Percentiles rank a stretch among this genome's conserved stretches.
These are phyloP conservation scores for Pilophorus perplexus DNA, from an alignment of 2,888 invertebrate species.

Conservation along the genomic window DNA sequence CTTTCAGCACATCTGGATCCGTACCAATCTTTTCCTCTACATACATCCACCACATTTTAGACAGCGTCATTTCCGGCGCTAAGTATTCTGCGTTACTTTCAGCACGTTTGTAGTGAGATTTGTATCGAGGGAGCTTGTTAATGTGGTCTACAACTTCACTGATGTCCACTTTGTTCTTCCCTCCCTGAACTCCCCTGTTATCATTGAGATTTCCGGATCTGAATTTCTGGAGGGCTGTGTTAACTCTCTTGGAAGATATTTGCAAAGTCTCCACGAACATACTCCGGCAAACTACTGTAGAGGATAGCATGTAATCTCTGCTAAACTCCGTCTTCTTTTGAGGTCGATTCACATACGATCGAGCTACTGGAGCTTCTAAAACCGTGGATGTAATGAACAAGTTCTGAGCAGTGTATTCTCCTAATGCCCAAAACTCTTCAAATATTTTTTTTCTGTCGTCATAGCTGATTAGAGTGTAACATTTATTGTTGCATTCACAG, in stretches of 20 bases:
- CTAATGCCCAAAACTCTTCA: constrained; percentile 13
- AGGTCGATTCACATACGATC: background rate
- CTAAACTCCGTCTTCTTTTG: background rate
- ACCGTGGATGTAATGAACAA: constrained; percentile 12
- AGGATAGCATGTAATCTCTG: constrained; percentile 1
- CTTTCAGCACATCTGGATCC: background rate
- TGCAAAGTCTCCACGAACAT: constrained; percentile 36
- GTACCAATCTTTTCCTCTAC: constrained; percentile 17
- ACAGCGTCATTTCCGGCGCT: constrained; percentile 37
- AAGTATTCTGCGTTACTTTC: constrained; percentile 40
- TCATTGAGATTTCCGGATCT: constrained; percentile 32
- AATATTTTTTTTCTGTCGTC: background rate
- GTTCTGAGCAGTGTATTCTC: constrained; percentile 12
- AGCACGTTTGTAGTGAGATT: constrained; percentile 41
- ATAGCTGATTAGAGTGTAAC: background rate
- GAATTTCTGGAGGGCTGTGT: constrained; percentile 42
- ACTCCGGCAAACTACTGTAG: constrained; percentile 27
- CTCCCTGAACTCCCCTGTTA: constrained; percentile 41
- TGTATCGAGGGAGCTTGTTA: constrained; percentile 43
- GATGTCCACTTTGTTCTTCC: constrained; percentile 35
- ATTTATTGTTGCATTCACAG: constrained; percentile 5
- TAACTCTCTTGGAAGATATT: constrained; percentile 38
- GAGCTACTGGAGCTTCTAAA: background rate
- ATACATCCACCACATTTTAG: constrained; percentile 45
- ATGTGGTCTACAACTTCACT: constrained; percentile 39